These are phyloP conservation scores for Sitodiplosis mosellana DNA, from an alignment of 1,140 invertebrate genomes.

Conservation along the genomic window DNA sequence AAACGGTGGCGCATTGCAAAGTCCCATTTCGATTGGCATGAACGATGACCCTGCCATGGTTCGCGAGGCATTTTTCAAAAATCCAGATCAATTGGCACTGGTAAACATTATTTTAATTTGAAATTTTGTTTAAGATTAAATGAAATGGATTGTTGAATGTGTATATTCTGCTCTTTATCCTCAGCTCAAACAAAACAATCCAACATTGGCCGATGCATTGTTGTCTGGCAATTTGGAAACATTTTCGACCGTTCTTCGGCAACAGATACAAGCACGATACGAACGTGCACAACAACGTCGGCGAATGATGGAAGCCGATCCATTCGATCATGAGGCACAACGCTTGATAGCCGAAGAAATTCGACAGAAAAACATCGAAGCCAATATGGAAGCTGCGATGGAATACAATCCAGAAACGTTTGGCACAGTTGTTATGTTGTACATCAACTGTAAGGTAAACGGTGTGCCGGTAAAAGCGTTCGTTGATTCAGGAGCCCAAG, in stretches of 20 bases:
- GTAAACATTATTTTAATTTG: too few relatives aligned
- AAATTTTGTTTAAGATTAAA: too few relatives aligned
- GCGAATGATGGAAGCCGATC: slow-evolving; percentile 80
- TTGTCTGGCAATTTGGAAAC: slow-evolving; percentile 62
- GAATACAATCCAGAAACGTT: slow-evolving; percentile 96
- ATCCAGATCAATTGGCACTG: slow-evolving; percentile 77
- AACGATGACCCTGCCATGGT: slow-evolving; percentile 80
- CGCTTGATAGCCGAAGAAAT: slow-evolving; percentile 90
- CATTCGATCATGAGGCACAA: slow-evolving; percentile 89
- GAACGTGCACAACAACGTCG: slow-evolving; percentile 66
- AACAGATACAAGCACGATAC: slow-evolving; percentile 58
- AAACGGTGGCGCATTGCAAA: not conserved
- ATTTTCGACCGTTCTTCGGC: slow-evolving; percentile 62
- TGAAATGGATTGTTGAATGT: too few relatives aligned
- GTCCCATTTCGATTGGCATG: slow-evolving; percentile 19
- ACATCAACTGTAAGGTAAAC: slow-evolving; percentile 92
- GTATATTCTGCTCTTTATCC: too few relatives aligned
- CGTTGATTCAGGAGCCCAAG: slow-evolving; percentile 90
- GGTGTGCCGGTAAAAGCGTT: slow-evolving; percentile 93
- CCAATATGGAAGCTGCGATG: slow-evolving; percentile 97
- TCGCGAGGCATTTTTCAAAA: slow-evolving; percentile 74
- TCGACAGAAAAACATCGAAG: slow-evolving; percentile 87
- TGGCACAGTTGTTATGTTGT: slow-evolving; percentile 93
- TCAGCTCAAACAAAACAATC: slow-evolving; percentile 78
- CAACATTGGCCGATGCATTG: slow-evolving; percentile 75